Conservation (phyloP, 2,888 invertebrate genomes). For the Mamestra brassicae region DNA sequence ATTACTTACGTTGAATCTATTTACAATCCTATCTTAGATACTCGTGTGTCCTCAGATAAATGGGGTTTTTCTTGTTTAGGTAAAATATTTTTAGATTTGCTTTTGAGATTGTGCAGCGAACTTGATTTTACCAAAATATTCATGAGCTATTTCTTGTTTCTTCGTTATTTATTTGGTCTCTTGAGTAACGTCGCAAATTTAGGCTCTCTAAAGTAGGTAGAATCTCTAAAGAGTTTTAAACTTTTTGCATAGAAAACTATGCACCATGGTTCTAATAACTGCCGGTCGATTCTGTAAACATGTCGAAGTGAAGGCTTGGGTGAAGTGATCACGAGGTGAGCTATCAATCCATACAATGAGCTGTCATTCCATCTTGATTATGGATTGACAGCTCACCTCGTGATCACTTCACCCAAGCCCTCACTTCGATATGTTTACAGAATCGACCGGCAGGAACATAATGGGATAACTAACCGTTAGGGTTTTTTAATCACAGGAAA, state of each 20-base stretch:
- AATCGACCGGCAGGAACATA: not conserved
- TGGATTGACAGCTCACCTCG: no score
- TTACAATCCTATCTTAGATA: conserved; percentile 37
- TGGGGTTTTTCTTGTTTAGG: conserved; percentile 7
- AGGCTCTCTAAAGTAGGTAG: not conserved
- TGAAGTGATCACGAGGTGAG: no score
- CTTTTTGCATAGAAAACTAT: not conserved
- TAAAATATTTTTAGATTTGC: conserved; percentile 18
- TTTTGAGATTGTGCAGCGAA: conserved; percentile 20
- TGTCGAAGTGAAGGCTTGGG: no score
- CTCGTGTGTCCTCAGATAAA: conserved; percentile 20
- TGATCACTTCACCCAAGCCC: no score
- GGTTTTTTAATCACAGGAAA: no score
- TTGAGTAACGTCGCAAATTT: not conserved
- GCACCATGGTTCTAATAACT: not conserved
- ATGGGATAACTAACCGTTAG: not conserved
- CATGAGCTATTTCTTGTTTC: not conserved
- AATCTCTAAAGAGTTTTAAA: not conserved
- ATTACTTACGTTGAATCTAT: conserved; percentile 53
- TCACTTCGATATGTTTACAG: no score
- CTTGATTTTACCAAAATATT: conserved; percentile 20
- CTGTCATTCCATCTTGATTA: no score
- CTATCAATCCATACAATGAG: no score
- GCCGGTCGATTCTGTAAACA: not conserved
- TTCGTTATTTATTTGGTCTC: conserved; percentile 12